Evolutionary conservation across 1,140 invertebrate genomes (phyloP), one percentile per base, ranked within the genome.

Genomic region (Lucilia sericata): DNA sequence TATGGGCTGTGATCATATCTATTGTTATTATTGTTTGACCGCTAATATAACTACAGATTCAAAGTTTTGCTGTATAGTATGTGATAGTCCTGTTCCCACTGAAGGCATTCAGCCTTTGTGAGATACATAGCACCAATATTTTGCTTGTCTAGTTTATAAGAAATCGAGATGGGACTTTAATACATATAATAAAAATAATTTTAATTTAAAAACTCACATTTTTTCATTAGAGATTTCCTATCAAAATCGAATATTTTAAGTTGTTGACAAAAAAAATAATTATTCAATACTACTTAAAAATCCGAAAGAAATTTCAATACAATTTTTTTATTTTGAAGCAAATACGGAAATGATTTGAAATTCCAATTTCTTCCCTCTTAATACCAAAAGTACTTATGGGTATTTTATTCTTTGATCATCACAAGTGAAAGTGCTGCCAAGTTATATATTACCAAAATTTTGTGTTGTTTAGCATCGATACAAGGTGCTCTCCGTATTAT

Each of bases 1-100:
- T 83, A 94, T 94, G 93, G 93, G 93, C 10, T 94, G 94, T 88
- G 89, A 89, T 14, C 94, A 94, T 90, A 92, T 94, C 83, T 94
- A 94, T 88, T 94, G 94, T 88, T 94, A 94, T 90, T 93, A 93
- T 86, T 94, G 94, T 88, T 87, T 94, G 84, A 91, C 86, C 17
- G 90, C 88, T 8, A 91, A 91, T 87, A 65, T 91, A 47, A 17
- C 86, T 21, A 90, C 88, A 4, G 89, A 91, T 83, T 75, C 87
- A 2, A 87, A 88, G 80, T 91, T 91, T 84, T 47, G 51, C 47
- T 91, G 91, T 65, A 86, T 88, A 17, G 86, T 84, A 19, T 91
- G 91, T 82, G 89, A 80, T 17, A 80, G 84, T 2, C 85, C 87
- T 0, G 74, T 60, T 9, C 86, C 86, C 70, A 49, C 82, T 0